These are phyloP conservation scores for Mesoligia furuncula DNA, from an alignment of 2,888 invertebrate species.

Conservation along the genomic window DNA sequence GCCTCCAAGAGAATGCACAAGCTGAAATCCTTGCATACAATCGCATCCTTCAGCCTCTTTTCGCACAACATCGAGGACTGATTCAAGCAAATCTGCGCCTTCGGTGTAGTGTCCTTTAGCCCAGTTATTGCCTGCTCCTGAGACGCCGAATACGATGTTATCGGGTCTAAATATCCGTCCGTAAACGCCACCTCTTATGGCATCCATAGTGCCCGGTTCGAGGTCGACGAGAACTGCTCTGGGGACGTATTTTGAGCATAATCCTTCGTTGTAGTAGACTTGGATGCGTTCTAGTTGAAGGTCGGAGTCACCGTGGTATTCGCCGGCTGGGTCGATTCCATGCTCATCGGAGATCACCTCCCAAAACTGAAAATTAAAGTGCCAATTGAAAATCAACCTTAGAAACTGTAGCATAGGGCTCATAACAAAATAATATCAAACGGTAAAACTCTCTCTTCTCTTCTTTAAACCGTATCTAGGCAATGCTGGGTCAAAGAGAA, in stretches of 20 bases:
- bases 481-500: neutral
- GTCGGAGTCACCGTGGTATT: constrained; percentile 92
- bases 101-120: constrained; percentile 93
- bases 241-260: constrained; percentile 81
- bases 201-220: constrained; percentile 90
- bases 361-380: constrained; percentile 92
- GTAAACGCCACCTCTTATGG: constrained; percentile 91
- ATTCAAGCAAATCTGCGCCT: constrained; percentile 91
- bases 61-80: constrained; percentile 89
- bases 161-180: constrained; percentile 93
- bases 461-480: neutral
- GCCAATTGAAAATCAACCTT: neutral
- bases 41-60: constrained; percentile 92
- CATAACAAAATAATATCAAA: neutral
- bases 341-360: constrained; percentile 95
- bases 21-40: constrained; percentile 91
- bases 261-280: constrained; percentile 94
- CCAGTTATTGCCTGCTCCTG: constrained; percentile 91
- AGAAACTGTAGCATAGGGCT: no score
- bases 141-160: constrained; percentile 92
- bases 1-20: constrained; percentile 93
- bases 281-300: constrained; percentile 94
- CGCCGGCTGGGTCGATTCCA: constrained; percentile 91
- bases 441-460: neutral
- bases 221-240: constrained; percentile 83